Evolutionary conservation across 2,888 invertebrate species (phyloP), one percentile per base, ranked within the genome.

Genomic region (Perithous albicinctus): DNA sequence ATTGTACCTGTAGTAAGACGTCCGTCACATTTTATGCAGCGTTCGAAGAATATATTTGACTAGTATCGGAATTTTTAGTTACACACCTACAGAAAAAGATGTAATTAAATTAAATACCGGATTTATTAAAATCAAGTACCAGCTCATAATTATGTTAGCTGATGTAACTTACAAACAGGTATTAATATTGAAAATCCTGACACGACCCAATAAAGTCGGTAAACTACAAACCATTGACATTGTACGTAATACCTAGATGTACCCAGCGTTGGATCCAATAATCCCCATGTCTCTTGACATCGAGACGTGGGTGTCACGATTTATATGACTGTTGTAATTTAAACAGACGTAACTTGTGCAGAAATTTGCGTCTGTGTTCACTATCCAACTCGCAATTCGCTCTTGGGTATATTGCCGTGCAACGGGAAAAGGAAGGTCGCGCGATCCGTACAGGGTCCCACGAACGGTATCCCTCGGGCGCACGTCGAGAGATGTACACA

Each of bases 391-490:
- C n/a, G 74, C 63, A 74, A 79, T 63, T 67, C 74, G 74, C 74
- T 69, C 61, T 67, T 63, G 79, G 66, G 61, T 43, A 41, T 63
- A 66, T 15, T 51, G 51, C 56, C 41, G 51, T 61, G 48, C 67
- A 79, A 67, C 73, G 79, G 74, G 69, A 69, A n/a, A 69, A 51
- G 69, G 69, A 69, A 69, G 69, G 69, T 69, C 69, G 69, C 35
- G 26, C 3, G 32, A 61, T 69, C 51, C 23, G 66, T 73, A 29
- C 69, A 59, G 63, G 66, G 70, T 74, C 74, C 67, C 51, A 61
- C 61, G 63, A 79, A 74, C 54, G 69, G 41, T 43, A 69, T 48
- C 67, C 74, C 74, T 54, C 73, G 67, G 56, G 64, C 70, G 26
- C 38, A 76, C 41, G 72, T 72, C 38, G 48, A 66, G 64, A 41